Base-by-base conservation (phyloP, 2,797 vertebrate genomes). In the Triplophysa bombifrons region DNA sequence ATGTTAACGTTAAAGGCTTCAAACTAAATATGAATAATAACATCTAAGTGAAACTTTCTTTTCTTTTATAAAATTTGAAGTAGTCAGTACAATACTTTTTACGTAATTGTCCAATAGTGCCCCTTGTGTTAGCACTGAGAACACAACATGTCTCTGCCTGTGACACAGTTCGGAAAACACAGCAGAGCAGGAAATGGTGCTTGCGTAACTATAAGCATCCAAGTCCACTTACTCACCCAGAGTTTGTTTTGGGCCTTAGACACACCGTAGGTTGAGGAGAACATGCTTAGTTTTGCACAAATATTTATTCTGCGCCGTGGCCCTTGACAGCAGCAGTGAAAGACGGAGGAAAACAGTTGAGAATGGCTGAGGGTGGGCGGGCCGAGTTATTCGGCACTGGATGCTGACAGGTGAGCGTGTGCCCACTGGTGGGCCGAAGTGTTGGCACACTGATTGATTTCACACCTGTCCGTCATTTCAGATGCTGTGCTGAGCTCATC, bases 221-320 rank as follows among this genome's bases (percentile, higher is more conserved):
- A 25, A 17, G 60, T 61, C 30, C 27, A 27, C 22, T 7, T 38
- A 51, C 44, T 65, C 68, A 48, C 67, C 41, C 50, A 38, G 44
- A 67, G 64, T 68, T 65, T 56, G 72, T 75, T 72, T 72, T 67
- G 61, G 71, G 76, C 64, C 89, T 88, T 87, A 92, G 88, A 84
- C 72, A 85, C 80, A 81, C 82, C 76, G 83, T 83, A 85, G 80
- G 85, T 80, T 80, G 64, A 64, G 69, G 82, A 86, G 78, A 82
- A 75, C 51, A 41, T 82, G 86, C 84, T 90, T 88, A 85, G 84
- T 91, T 89, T 86, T 84, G 60, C 78, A 87, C 86, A 89, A 92
- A 92, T 92, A 91, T 92, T 88, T 91, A 91, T 92, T 90, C 87
- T 81, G 87, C 84, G 69, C 87, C 78, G 38, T 81, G 77, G 87